These are phyloP conservation scores for Podarcis muralis DNA, from an alignment of 2,113 vertebrate genomes.

Conservation along the genomic window DNA sequence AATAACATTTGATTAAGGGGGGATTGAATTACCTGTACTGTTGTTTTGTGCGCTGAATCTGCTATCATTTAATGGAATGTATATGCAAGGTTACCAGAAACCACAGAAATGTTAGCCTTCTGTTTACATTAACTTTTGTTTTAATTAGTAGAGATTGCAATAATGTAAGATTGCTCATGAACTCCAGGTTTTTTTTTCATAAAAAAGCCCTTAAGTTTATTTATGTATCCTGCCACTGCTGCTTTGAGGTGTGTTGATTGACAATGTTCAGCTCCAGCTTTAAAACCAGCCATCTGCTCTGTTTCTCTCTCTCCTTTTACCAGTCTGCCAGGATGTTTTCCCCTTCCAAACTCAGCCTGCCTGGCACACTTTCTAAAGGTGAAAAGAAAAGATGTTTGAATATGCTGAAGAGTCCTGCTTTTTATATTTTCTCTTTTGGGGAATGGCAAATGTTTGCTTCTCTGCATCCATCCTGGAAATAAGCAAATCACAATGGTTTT, in stretches of 20 bases:
- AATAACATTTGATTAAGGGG: neutral
- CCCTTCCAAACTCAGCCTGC: neutral
- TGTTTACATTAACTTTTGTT: conserved; percentile 5
- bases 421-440: neutral
- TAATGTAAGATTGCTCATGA: neutral
- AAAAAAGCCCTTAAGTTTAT: neutral
- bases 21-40: neutral
- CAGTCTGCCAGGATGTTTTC: neutral
- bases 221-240: neutral
- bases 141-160: neutral
- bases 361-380: neutral
- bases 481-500: neutral
- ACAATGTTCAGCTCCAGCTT: neutral
- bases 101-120: neutral
- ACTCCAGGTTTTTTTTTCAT: neutral
- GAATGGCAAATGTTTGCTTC: neutral
- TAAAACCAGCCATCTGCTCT: neutral
- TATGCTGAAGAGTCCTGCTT: neutral
- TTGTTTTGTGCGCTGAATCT: neutral
- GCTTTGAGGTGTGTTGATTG: neutral
- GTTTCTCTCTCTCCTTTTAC: conserved; percentile 15
- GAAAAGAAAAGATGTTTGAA: neutral
- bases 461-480: neutral
- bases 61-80: neutral
- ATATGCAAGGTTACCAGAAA: neutral